Base-by-base conservation (phyloP, 2,797 vertebrate genomes). In the Pelodytes ibericus region DNA sequence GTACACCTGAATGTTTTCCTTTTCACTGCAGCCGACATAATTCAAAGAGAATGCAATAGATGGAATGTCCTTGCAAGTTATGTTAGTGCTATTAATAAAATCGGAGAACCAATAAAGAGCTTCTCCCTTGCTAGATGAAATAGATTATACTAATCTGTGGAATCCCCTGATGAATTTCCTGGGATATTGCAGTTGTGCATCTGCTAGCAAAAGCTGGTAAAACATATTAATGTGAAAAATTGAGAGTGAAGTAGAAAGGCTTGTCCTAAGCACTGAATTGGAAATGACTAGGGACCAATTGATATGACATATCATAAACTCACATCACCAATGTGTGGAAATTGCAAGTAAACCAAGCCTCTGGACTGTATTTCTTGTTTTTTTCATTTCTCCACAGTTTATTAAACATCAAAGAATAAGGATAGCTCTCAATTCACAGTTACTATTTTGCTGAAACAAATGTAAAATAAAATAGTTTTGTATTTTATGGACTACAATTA, bases 51-150 rank as follows among this genome's bases (percentile, higher is more conserved):
- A n/a, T n/a, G n/a, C n/a, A n/a, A n/a, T 1, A 58, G 26, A 22
- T 25, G 27, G 24, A 13, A 7, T 39, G 36, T 39, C 36, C 7
- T 39, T 39, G 15, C 7, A 24, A 58, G 56, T 24, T 62, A 33
- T 36, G 31, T 8, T 36, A 62, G 60, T 36, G 60, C 30, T 62
- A 62, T 62, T 62, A 39, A 62, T 62, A 36, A 62, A 33, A 27
- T 33, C 29, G 33, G 60, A 36, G 22, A 30, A 13, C 60, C 60
- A 36, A 36, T 22, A 62, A 36, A 22, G 8, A 30, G 20, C 60
- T 62, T 18, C n/a, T 62, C 60, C 31, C 60, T 62, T 62, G 60
- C 60, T 62, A 36, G n/a, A 36, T 62, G 30, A 62, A 62, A 62
- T 22, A 36, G 30, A n/a, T 36, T 30, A 30, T 30, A 30, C 26